These are phyloP conservation scores for Ethmia dodecea DNA, from an alignment of 2,888 invertebrate species.

Conservation along the genomic window DNA sequence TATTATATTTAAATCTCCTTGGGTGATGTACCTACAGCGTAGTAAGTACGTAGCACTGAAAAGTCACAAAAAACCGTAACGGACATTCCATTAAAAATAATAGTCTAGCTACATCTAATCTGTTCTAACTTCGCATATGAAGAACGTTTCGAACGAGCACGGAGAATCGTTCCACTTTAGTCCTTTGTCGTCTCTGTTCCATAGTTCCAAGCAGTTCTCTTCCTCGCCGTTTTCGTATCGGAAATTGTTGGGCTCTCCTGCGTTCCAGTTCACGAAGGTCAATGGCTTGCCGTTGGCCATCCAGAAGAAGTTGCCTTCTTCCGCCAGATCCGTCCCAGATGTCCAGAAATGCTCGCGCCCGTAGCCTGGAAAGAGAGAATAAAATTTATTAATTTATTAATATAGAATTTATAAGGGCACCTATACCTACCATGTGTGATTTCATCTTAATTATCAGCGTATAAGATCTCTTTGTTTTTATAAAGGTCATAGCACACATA, in stretches of 20 bases:
- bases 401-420: background rate
- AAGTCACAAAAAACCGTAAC: too few species aligned
- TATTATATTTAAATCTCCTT: too few species aligned
- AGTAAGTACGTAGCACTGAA: too few species aligned
- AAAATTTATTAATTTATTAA: background rate
- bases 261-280: slow-evolving; percentile 95
- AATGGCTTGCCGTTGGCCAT: slow-evolving; percentile 93
- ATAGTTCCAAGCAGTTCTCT: slow-evolving; percentile 93
- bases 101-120: slow-evolving; percentile 48
- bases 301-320: slow-evolving; percentile 95
- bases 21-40: too few species aligned
- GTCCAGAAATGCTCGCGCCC: slow-evolving; percentile 97
- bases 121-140: slow-evolving; percentile 90
- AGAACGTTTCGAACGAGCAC: slow-evolving; percentile 94
- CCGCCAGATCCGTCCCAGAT: slow-evolving; percentile 93
- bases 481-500: too few species aligned
- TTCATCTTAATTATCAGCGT: too few species aligned
- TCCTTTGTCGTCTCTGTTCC: slow-evolving; percentile 95
- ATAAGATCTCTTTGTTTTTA: too few species aligned
- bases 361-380: slow-evolving; percentile 78
- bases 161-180: slow-evolving; percentile 96
- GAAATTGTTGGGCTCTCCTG: slow-evolving; percentile 96
- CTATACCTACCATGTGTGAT: too few species aligned
- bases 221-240: slow-evolving; percentile 95
- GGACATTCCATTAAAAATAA: too few species aligned